Evolutionary conservation across 2,888 invertebrate genomes (phyloP).

Genomic region (Eupithecia insigniata): DNA sequence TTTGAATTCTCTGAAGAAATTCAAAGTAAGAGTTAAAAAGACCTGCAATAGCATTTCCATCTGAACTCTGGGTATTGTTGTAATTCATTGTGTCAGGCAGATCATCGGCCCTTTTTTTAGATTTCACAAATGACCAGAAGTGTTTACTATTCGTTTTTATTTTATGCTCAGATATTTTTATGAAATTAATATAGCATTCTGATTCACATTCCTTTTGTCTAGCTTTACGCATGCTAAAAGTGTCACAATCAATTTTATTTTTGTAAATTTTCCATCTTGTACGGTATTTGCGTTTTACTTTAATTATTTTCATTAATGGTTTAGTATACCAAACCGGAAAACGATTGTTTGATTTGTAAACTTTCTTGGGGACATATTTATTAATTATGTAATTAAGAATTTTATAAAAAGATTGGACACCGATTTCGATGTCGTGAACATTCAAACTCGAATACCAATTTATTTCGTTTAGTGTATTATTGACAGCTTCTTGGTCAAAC

Average conservation of each 20-base stretch:
- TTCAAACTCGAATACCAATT: too few relatives aligned
- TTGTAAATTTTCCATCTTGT: neutral
- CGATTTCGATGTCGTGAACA: too few relatives aligned
- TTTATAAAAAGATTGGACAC: too few relatives aligned
- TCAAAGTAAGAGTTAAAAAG: neutral
- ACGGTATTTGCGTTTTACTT: neutral
- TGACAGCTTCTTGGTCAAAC: too few relatives aligned
- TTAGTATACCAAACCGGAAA: neutral
- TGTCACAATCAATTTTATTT: neutral
- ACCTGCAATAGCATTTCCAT: neutral
- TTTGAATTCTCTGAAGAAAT: too few relatives aligned
- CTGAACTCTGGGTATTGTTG: neutral
- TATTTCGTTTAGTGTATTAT: too few relatives aligned
- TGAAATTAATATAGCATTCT: neutral
- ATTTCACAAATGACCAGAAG: neutral
- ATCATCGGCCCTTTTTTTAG: neutral
- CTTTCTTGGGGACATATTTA: neutral
- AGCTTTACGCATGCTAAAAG: neutral
- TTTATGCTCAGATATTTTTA: neutral
- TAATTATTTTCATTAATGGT: neutral
- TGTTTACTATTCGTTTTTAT: neutral
- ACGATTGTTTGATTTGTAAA: neutral
- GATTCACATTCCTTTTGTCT: neutral
- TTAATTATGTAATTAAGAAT: too few relatives aligned
- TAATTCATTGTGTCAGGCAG: neutral